Percentiles rank a stretch among this genome's conserved stretches.
These are phyloP conservation scores for Hirtodrosophila confusa DNA, from an alignment of 2,888 invertebrate species.

Conservation along the genomic window DNA sequence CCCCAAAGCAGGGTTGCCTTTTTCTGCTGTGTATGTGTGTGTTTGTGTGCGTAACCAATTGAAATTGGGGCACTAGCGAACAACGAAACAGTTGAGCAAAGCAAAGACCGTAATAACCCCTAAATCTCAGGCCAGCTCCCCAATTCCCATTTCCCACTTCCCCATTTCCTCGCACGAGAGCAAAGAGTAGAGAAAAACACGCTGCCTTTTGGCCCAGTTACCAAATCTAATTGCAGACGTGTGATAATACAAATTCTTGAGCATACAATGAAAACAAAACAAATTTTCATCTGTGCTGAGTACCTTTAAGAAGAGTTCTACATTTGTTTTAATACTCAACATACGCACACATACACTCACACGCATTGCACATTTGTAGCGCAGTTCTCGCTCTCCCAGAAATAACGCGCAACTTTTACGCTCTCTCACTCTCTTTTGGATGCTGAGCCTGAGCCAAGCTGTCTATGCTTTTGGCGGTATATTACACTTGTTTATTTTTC, in stretches of 20 bases:
- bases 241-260: conserved; percentile 54
- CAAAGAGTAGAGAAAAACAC: conserved; percentile 38
- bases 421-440: conserved; percentile 31
- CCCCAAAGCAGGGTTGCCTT: conserved; percentile 64
- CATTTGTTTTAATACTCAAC: conserved; percentile 29
- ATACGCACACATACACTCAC: conserved; percentile 2
- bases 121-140: conserved; percentile 56
- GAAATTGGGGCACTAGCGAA: conserved; percentile 73
- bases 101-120: conserved; percentile 76
- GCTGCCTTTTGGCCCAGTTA: conserved; percentile 74
- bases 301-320: conserved; percentile 38
- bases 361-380: conserved; percentile 25
- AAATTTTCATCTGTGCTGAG: conserved; percentile 50
- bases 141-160: neutral
- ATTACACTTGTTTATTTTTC: conserved; percentile 71
- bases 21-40: conserved; percentile 16
- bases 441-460: conserved; percentile 71
- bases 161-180: conserved; percentile 2
- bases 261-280: conserved; percentile 29
- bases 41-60: conserved; percentile 76
- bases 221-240: conserved; percentile 74
- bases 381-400: conserved; percentile 54
- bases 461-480: conserved; percentile 80
- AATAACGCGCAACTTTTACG: conserved; percentile 43
- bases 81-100: conserved; percentile 75